Percentiles rank a stretch among this genome's conserved stretches.
These are phyloP conservation scores for Dipodomys spectabilis DNA, from an alignment of 2,113 vertebrate genomes.

Conservation along the genomic window DNA sequence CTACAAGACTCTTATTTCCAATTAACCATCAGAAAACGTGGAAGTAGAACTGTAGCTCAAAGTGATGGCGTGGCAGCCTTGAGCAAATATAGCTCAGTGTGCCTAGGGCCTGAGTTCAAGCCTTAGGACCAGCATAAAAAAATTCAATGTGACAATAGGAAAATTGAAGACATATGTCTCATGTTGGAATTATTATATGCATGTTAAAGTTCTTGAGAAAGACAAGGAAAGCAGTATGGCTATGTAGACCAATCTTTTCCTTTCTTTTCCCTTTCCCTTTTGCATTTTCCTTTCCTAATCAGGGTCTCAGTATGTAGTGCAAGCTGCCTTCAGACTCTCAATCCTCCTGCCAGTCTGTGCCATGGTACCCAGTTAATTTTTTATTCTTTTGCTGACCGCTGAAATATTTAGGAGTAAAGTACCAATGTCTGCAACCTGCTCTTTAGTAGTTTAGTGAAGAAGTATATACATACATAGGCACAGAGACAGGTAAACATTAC, in stretches of 20 bases:
- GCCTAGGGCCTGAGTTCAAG: too few species aligned
- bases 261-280: background rate
- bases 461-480: background rate
- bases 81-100: too few species aligned
- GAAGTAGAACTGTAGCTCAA: too few species aligned
- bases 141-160: background rate
- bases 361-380: background rate
- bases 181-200: background rate
- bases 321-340: too few species aligned
- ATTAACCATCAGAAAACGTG: too few species aligned
- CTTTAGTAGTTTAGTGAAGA: background rate
- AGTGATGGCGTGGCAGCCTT: too few species aligned
- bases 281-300: background rate
- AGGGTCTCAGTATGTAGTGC: background rate
- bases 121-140: too few species aligned
- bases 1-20: too few species aligned
- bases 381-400: background rate
- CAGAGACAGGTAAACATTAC: background rate
- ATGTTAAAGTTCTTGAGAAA: slow-evolving; percentile 4
- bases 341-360: background rate
- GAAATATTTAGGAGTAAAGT: background rate
- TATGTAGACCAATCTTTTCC: background rate
- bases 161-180: background rate
- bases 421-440: background rate
- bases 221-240: background rate